Evolutionary conservation across 2,113 vertebrate genomes (phyloP), one percentile per base, ranked within the genome.

Genomic region (Phaetusa simplex): DNA sequence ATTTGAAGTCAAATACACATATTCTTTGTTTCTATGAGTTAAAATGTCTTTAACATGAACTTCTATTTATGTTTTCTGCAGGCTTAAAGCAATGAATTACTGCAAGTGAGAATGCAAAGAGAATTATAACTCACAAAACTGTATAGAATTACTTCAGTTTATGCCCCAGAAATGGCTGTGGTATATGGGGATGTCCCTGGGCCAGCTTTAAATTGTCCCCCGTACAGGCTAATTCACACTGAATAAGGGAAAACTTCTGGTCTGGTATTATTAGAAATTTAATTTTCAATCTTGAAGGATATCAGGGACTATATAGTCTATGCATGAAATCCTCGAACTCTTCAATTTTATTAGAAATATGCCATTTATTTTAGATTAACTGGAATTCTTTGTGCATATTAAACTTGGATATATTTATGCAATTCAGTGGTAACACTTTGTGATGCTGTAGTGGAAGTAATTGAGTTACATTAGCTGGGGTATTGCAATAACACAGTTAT

Each of bases 241-340:
- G 56, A 91, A 71, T 67, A 76, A 69, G 36, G 11, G 23, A 89
- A 94, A 84, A 56, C 7, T 52, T 86, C 47, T 65, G 15, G 62
- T 27, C 53, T 95, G 69, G 47, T 88, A 84, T 69, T 95, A 84
- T 92, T 89, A 94, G 59, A 72, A 94, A 79, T 53, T 56, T 86
- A 91, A 95, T 95, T 92, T 96, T 79, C 62, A 66, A 36, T 72
- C 77, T 67, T 82, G 62, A 79, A 67, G 29, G 52, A 53, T 86
- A 76, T 84, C 65, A 76, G 20, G 9, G 30, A 45, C 65, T 86
- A 17, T 78, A 61, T 62, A 84, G 71, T 64, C 74, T 36, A 12
- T 55, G 67, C 20, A 30, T 71, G 12, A 95, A 94, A 83, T 93
- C 34, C 20, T 83, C 55, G 34, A 86, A 74, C 55, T 81, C 78